Evolutionary conservation across 2,888 invertebrate species (phyloP), one percentile per base, ranked within the genome.

Genomic region (Petrolisthes manimaculis): DNA sequence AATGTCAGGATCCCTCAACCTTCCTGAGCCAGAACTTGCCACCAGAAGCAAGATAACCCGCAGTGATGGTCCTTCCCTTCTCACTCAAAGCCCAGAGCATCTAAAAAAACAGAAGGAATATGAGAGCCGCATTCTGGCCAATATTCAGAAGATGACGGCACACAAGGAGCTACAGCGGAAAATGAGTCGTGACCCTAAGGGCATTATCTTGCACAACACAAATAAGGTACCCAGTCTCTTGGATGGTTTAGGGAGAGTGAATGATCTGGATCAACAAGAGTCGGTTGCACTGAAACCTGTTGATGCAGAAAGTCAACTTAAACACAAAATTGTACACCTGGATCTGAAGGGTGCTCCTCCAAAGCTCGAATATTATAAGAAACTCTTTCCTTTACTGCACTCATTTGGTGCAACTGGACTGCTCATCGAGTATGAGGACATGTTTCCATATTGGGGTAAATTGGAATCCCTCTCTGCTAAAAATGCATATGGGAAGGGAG

Each of bases 401-500:
- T 77, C 84, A n/a, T 88, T 91, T 75, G 91, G 91, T 77, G 94
- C 94, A 4, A 94, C 94, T 84, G 94, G 94, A 4, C 91, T 95
- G 5, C 93, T 95, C 18, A 92, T 95, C 14, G 95, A 95, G 92
- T 95, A 95, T 92, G 95, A 95, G 92, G 95, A 95, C 92, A 95
- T 94, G 93, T 95, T 95, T 92, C 95, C 95, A 3, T 95, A 94
- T 92, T 92, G 92, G 79, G 94, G 94, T 4, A 92, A 92, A 12
- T 92, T 94, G 18, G 91, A 92, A 75, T 92, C 92, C 77, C 91
- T 93, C 5, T 91, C 93, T 80, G 92, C 93, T 14, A 91, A 92
- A 69, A 92, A 93, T 92, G 93, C 93, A 56, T 94, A 94, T 92
- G 93, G 91, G 0, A 88, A 90, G 71, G 92, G 92, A 81, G 92